Conservation (phyloP, 2,113 vertebrate species). For the Clarias batrachus region DNA sequence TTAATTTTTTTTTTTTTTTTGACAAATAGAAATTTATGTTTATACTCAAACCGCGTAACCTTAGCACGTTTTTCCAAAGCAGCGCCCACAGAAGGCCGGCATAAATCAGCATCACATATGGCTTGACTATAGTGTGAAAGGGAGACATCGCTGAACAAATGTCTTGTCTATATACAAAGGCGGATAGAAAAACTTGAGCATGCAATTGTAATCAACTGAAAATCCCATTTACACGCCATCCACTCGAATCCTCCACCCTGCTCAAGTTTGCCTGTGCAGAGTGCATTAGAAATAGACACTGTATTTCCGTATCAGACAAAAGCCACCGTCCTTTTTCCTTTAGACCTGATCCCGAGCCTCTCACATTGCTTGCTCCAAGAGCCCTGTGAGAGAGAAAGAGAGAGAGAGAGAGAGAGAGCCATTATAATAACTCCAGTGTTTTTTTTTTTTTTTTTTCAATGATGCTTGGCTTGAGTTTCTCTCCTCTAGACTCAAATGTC, state of each 20-base stretch:
- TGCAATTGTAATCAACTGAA: constrained; percentile 18
- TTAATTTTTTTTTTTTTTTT: not conserved
- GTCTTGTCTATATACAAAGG: constrained; percentile 13
- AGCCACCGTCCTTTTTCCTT: constrained; percentile 33
- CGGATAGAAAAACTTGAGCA: not conserved
- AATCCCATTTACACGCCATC: constrained; percentile 13
- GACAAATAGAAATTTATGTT: not conserved
- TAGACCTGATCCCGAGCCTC: constrained; percentile 42
- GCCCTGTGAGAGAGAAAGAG: constrained; percentile 46
- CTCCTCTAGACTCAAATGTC: constrained; percentile 74
- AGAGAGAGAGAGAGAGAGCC: constrained; percentile 62
- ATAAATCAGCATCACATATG: constrained; percentile 6
- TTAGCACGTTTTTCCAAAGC: constrained; percentile 6
- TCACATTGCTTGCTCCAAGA: constrained; percentile 41
- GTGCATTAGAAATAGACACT: constrained; percentile 6
- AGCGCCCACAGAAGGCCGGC: constrained; percentile 25
- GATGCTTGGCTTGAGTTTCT: constrained; percentile 68
- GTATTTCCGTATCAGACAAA: constrained; percentile 51
- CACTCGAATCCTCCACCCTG: not conserved
- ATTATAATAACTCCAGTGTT: constrained; percentile 55
- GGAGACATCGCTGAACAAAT: constrained; percentile 16
- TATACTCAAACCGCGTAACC: not conserved
- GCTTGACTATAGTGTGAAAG: not conserved
- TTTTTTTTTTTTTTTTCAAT: constrained; percentile 61
- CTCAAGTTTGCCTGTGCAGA: not conserved